Conservation (phyloP, 1,140 invertebrate species). For the Achroia grisella region DNA sequence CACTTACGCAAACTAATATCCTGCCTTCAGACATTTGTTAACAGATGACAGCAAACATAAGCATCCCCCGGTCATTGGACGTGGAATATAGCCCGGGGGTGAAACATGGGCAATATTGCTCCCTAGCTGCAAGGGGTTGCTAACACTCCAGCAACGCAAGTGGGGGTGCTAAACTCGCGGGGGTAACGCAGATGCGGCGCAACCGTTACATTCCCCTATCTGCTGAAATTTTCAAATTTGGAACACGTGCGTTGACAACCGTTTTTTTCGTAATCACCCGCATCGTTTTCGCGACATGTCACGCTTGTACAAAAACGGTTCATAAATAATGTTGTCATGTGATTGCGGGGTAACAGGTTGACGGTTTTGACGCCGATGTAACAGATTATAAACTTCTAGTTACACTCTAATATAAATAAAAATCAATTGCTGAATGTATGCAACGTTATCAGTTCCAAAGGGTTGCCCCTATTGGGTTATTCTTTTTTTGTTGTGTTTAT, state of each 20-base stretch:
- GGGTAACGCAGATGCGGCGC: slow-evolving; percentile 50
- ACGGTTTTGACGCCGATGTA: too few species aligned
- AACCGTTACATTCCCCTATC: slow-evolving; percentile 63
- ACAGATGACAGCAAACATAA: slow-evolving; percentile 18
- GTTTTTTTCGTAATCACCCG: slow-evolving; percentile 35
- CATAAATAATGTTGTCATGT: not conserved
- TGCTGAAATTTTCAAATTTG: slow-evolving; percentile 50
- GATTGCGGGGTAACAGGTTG: too few species aligned
- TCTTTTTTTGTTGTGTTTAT: too few species aligned
- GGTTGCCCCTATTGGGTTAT: too few species aligned
- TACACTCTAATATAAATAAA: too few species aligned
- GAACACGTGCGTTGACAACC: slow-evolving; percentile 60
- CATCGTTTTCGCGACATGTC: slow-evolving; percentile 18
- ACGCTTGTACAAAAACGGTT: not conserved
- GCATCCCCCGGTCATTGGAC: slow-evolving; percentile 27
- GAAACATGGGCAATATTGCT: too few species aligned
- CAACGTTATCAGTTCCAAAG: too few species aligned
- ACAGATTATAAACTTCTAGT: too few species aligned
- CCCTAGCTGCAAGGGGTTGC: too few species aligned
- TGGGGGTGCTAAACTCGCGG: slow-evolving; percentile 19
- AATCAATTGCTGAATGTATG: too few species aligned
- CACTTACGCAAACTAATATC: not conserved
- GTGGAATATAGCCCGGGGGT: slow-evolving; percentile 11
- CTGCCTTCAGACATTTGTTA: slow-evolving; percentile 24
- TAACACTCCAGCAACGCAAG: not conserved